Percentiles rank a stretch among this genome's conserved stretches.
These are phyloP conservation scores for Amphiura filiformis DNA, from an alignment of 35 echinoderm and acorn worm species.

Conservation along the genomic window DNA sequence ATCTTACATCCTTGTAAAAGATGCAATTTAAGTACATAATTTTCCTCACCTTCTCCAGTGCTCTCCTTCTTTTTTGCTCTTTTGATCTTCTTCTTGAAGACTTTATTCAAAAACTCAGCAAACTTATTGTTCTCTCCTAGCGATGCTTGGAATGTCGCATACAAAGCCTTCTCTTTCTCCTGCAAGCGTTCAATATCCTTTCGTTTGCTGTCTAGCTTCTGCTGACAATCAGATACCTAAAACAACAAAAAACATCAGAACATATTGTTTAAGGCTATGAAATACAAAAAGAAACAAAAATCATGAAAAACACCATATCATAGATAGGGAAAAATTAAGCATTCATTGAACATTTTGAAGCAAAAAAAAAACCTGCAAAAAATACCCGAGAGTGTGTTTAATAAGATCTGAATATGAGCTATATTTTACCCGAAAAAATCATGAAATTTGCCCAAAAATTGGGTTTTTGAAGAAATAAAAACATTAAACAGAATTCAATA, in stretches of 20 bases:
- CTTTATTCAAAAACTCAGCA: constrained; percentile 88
- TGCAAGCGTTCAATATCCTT: constrained; percentile 87
- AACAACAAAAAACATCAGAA: neutral
- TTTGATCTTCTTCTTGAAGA: constrained; percentile 99
- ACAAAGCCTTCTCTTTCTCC: constrained; percentile 93
- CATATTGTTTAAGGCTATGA: neutral
- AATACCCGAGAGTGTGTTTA: too few species aligned
- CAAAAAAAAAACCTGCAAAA: too few species aligned
- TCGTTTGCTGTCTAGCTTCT: constrained; percentile 77
- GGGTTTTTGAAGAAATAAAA: too few species aligned
- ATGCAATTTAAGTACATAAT: too few species aligned
- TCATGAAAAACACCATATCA: neutral
- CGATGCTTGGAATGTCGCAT: constrained; percentile 93
- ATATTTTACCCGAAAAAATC: too few species aligned
- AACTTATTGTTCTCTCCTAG: constrained; percentile 99
- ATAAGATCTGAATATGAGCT: too few species aligned
- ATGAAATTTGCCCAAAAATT: too few species aligned
- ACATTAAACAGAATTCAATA: too few species aligned
- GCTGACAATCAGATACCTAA: constrained; percentile 69
- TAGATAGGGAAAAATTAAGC: neutral
- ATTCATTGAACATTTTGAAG: too few species aligned
- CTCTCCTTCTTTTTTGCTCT: constrained; percentile 92
- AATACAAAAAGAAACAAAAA: neutral
- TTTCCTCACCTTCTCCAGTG: constrained; percentile 86
- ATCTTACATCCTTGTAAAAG: too few species aligned